Base-by-base conservation (phyloP, 2,888 invertebrate genomes). In the Antheraea assamensis region DNA sequence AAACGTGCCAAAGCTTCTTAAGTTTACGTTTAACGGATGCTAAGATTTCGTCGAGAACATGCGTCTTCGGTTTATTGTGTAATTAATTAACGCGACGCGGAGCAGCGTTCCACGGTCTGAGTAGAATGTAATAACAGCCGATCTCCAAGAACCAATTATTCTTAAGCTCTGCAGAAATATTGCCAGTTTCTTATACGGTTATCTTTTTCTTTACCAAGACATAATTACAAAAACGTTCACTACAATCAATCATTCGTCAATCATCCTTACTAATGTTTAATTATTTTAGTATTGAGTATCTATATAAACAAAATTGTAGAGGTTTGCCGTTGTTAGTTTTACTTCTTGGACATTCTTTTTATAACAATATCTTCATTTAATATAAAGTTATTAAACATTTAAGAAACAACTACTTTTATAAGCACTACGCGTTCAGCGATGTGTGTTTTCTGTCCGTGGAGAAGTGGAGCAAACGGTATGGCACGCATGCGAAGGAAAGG, bases 1-100 rank as follows among this genome's bases (percentile, higher is more conserved):
- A 83, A 85, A 84, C 82, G 83, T 81, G 81, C 84, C 83, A 85
- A 88, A 90, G 87, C 88, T 87, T 79, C 88, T 90, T 89, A 90
- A 85, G 85, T 85, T 86, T 84, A 82, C 82, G 79, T 82, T 85
- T 78, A 78, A 80, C 78, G 71, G 72, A 74, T 70, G 72, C 55
- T 30, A 81, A 85, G 81, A 85, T 84, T 85, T 83, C 84, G 80
- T 80, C 77, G 79, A 79, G 58, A 73, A 73, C 71, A 84, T 82
- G 80, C 81, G 81, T 80, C 82, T 85, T 88, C 82, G 80, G 82
- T 85, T 82, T 85, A 86, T 85, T 85, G 83, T 83, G 81, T 83
- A 85, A 88, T 87, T 87, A 87, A 88, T 89, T 87, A 86, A 81
- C 76, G 76, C 78, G 81, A 79, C 78, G 73, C 77, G 78, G 73